Percentiles rank a stretch among this genome's conserved stretches.
Evolutionary conservation across 2,113 vertebrate species (phyloP).

Genomic region (Actenoides lindsayi): DNA sequence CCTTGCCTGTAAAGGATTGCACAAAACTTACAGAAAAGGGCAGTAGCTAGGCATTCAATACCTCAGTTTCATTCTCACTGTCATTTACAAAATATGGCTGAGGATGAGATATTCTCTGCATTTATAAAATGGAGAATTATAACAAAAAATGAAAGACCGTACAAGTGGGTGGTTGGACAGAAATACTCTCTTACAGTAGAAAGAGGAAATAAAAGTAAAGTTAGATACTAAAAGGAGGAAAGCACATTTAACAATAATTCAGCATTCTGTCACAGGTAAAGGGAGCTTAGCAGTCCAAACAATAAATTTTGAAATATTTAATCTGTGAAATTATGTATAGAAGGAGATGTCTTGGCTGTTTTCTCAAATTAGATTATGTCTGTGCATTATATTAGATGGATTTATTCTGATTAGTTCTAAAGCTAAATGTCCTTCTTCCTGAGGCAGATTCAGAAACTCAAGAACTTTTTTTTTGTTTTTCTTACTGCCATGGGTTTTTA

Average conservation of each 20-base stretch:
- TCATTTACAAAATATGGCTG: neutral
- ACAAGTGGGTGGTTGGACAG: conserved; percentile 1
- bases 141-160: neutral
- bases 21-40: neutral
- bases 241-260: neutral
- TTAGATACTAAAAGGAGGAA: neutral
- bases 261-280: neutral
- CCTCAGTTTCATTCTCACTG: neutral
- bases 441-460: neutral
- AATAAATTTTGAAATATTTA: conserved; percentile 20
- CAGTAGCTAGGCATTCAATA: neutral
- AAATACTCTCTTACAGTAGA: neutral
- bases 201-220: conserved; percentile 27
- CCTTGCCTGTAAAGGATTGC: neutral
- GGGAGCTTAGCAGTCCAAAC: neutral
- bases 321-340: neutral
- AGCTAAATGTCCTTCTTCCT: neutral
- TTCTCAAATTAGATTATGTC: neutral
- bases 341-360: neutral
- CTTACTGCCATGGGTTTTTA: neutral
- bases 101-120: neutral
- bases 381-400: neutral
- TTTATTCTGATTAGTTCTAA: neutral
- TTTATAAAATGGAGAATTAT: neutral
- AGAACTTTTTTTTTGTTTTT: neutral